Conservation (phyloP, 2,888 invertebrate genomes). For the Allophyes oxyacanthae region DNA sequence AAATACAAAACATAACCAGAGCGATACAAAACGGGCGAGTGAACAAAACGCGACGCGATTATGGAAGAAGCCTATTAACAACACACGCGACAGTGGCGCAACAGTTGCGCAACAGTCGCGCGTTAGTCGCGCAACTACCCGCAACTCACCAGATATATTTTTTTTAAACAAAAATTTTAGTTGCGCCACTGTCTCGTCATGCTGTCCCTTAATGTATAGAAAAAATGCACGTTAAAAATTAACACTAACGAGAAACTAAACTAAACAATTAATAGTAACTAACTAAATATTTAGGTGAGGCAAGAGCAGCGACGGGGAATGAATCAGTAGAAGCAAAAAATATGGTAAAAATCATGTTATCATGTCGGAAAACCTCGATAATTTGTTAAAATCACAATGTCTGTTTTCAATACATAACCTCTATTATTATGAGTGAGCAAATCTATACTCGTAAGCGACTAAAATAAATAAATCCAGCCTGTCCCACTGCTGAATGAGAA, state of each 20-base stretch:
- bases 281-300: conserved; percentile 30
- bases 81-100: conserved; percentile 27
- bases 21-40: conserved; percentile 31
- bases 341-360: no score
- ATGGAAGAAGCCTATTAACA: conserved; percentile 44
- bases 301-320: conserved; percentile 24
- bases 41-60: conserved; percentile 38
- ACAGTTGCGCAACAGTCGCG: background rate
- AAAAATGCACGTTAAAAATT: conserved; percentile 58
- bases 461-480: no score
- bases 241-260: conserved; percentile 55
- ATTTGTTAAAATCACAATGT: background rate
- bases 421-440: no score
- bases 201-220: conserved; percentile 45
- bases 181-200: conserved; percentile 19
- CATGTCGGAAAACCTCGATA: no score
- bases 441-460: no score
- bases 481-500: no score
- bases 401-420: no score
- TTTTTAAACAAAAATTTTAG: conserved; percentile 1
- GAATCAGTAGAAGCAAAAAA: no score
- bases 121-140: background rate
- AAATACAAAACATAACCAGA: conserved; percentile 49
- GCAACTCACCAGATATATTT: background rate
- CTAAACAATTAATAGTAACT: conserved; percentile 50